Evolutionary conservation across 2,113 vertebrate species (phyloP).

Genomic region (Sceloporus undulatus): DNA sequence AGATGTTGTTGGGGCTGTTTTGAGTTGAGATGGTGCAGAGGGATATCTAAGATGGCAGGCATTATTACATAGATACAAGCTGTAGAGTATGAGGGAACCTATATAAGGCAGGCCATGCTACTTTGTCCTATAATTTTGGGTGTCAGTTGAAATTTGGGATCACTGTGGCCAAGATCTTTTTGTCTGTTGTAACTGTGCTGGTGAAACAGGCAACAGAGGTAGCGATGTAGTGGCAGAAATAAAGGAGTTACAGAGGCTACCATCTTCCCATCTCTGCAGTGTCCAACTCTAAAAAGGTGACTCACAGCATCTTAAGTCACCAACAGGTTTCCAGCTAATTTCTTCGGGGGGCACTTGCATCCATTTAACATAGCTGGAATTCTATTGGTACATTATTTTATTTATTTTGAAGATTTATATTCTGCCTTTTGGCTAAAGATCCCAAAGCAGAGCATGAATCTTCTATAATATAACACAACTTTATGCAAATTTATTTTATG

Average conservation of each 20-base stretch:
- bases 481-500: background rate
- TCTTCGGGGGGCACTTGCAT: background rate
- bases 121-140: background rate
- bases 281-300: too few relatives aligned
- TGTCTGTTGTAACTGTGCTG: too few relatives aligned
- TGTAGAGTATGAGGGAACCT: background rate
- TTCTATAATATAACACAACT: background rate
- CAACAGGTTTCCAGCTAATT: too few relatives aligned
- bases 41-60: too few relatives aligned
- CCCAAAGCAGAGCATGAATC: background rate
- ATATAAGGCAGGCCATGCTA: background rate
- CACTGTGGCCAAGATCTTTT: too few relatives aligned
- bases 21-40: too few relatives aligned
- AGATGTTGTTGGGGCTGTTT: too few relatives aligned
- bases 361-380: background rate
- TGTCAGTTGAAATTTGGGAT: background rate
- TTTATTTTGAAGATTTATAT: slow-evolving; percentile 6
- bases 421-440: background rate
- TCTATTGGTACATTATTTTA: background rate
- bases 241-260: too few relatives aligned
- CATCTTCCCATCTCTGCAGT: too few relatives aligned
- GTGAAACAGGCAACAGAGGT: too few relatives aligned
- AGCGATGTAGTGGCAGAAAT: too few relatives aligned
- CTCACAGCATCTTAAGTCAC: too few relatives aligned
- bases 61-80: background rate